A percentile compares a stretch with the other conserved stretches of the same genome.
Evolutionary conservation across 2,888 invertebrate genomes (phyloP).

Genomic region (Cosmia pyralina): DNA sequence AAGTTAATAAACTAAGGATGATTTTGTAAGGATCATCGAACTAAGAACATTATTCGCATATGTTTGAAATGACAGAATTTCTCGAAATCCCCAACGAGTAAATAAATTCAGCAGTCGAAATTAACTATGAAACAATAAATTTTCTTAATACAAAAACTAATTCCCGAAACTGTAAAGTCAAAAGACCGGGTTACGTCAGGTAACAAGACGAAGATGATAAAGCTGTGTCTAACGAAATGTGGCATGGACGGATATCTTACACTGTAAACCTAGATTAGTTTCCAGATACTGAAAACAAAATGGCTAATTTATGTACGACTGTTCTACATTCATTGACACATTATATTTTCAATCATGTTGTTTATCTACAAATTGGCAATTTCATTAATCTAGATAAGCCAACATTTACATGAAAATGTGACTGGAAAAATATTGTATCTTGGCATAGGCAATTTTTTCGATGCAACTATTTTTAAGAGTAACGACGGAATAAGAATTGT

Average conservation of each 20-base stretch:
- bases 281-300: slow-evolving; percentile 41
- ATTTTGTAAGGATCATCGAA: not conserved
- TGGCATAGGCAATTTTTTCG: not conserved
- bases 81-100: not conserved
- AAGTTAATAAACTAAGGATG: not conserved
- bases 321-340: slow-evolving; percentile 39
- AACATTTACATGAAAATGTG: not conserved
- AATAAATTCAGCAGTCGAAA: slow-evolving; percentile 5
- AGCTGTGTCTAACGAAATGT: slow-evolving; percentile 39
- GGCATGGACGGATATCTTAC: slow-evolving; percentile 40
- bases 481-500: not conserved
- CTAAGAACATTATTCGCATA: not conserved
- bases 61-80: not conserved
- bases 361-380: not conserved
- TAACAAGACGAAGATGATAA: slow-evolving; percentile 46
- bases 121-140: not conserved
- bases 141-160: not conserved
- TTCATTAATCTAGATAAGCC: not conserved
- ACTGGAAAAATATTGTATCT: not conserved
- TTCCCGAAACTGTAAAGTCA: slow-evolving; percentile 22
- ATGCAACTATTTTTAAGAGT: not conserved
- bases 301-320: slow-evolving; percentile 38
- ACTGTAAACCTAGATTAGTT: slow-evolving; percentile 51
- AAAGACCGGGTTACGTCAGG: slow-evolving; percentile 47
- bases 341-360: slow-evolving; percentile 11